These are phyloP conservation scores for Ascidia mentula DNA, from an alignment of 23 tunicate species.

Conservation along the genomic window DNA sequence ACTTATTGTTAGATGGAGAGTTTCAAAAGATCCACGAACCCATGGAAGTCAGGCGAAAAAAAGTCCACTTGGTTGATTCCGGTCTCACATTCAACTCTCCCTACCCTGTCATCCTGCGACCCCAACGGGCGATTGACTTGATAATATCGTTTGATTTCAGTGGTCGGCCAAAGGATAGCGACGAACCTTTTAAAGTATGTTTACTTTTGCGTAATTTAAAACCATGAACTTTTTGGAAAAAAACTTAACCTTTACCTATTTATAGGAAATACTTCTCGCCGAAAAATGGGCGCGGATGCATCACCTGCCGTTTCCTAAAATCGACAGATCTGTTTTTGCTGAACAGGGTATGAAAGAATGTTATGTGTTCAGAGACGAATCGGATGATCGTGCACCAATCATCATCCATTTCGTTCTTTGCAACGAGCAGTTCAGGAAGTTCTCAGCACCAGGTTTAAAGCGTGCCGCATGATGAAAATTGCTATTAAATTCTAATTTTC, in stretches of 20 bases:
- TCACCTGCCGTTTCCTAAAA: constrained; percentile 87
- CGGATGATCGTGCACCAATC: constrained; percentile 86
- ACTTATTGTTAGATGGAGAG: constrained; percentile 26
- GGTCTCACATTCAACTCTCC: constrained; percentile 95
- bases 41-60: constrained; percentile 50
- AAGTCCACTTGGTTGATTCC: constrained; percentile 86
- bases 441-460: constrained; percentile 85
- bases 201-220: no score
- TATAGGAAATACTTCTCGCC: constrained; percentile 87
- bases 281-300: constrained; percentile 98
- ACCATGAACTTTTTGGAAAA: no score
- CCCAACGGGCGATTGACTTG: constrained; percentile 74
- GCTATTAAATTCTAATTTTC: no score
- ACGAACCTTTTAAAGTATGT: constrained; percentile 66
- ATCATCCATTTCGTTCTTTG: constrained; percentile 88
- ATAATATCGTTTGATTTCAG: constrained; percentile 90
- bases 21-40: constrained; percentile 62
- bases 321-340: constrained; percentile 64
- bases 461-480: no score
- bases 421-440: constrained; percentile 69
- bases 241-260: no score
- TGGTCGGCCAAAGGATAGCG: constrained; percentile 41
- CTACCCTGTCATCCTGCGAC: constrained; percentile 68
- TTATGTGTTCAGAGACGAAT: constrained; percentile 88
- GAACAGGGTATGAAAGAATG: constrained; percentile 90